Percentiles rank a stretch among this genome's conserved stretches.
phyloP scores from a whole-genome alignment of 1,140 invertebrate species.

The Metopolophium dirhodum region DNA sequence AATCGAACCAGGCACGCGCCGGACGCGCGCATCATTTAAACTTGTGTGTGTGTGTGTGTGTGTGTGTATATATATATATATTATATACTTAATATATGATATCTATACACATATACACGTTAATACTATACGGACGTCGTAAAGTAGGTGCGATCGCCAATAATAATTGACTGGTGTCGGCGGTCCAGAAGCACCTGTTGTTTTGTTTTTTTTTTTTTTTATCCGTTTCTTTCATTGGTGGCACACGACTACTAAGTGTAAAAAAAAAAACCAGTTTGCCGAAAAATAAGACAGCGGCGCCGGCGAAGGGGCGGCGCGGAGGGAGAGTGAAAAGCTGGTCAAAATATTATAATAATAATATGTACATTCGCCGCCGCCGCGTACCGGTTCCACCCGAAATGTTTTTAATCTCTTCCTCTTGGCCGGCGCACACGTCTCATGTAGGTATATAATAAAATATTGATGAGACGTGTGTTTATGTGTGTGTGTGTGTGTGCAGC shows the following conservation, averaged over 20 bases:
- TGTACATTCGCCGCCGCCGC: no score
- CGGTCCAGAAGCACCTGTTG: slow-evolving; percentile 55
- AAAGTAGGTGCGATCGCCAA: slow-evolving; percentile 49
- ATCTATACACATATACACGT: not conserved
- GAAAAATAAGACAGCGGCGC: slow-evolving; percentile 36
- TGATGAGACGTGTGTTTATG: not conserved
- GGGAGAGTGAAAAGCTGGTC: slow-evolving; percentile 51
- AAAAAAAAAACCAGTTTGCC: slow-evolving; percentile 54
- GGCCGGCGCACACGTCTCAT: not conserved
- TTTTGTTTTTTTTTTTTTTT: slow-evolving; percentile 15
- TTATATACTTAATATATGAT: not conserved
- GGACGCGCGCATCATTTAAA: slow-evolving; percentile 1
- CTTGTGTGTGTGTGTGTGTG: not conserved
- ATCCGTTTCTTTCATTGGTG: slow-evolving; percentile 6
- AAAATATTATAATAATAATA: slow-evolving; percentile 49
- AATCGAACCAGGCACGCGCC: slow-evolving; percentile 33
- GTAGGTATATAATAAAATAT: slow-evolving; percentile 18
- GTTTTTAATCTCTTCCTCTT: slow-evolving; percentile 37
- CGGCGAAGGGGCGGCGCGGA: not conserved
- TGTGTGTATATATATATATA: no score
- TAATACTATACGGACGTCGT: slow-evolving; percentile 34
- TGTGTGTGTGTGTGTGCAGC: not conserved
- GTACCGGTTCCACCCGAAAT: slow-evolving; percentile 16
- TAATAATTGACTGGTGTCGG: slow-evolving; percentile 48
- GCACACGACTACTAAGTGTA: slow-evolving; percentile 49